Conservation (phyloP, 2,888 invertebrate genomes). For the Leptopilina syphax region DNA sequence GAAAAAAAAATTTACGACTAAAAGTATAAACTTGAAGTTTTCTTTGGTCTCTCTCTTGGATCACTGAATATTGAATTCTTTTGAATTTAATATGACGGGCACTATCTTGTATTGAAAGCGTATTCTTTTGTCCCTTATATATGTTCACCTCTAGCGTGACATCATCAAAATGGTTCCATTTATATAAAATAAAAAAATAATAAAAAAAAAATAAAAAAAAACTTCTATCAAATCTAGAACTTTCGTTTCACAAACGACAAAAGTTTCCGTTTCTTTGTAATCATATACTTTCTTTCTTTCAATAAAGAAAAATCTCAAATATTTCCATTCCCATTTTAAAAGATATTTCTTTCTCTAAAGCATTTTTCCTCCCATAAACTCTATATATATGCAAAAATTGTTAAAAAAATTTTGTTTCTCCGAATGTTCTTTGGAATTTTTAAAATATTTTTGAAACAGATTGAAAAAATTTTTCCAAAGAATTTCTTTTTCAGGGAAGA, state of each 20-base stretch:
- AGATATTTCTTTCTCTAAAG: neutral
- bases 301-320: conserved; percentile 1
- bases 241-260: neutral
- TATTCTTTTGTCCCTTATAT: neutral
- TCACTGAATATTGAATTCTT: neutral
- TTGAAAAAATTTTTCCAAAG: neutral
- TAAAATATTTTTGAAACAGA: too few relatives aligned
- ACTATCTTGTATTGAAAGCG: neutral
- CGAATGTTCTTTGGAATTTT: too few relatives aligned
- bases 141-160: neutral
- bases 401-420: too few relatives aligned
- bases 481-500: neutral
- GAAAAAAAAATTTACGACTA: neutral
- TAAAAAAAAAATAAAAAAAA: too few relatives aligned
- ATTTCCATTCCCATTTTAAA: neutral
- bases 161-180: neutral
- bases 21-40: conserved; percentile 9
- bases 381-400: too few relatives aligned
- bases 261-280: neutral
- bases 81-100: neutral
- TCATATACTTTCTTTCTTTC: neutral
- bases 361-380: neutral
- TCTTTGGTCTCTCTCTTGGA: neutral
- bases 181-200: too few relatives aligned
- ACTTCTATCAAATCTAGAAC: neutral